Conservation (phyloP, 2,797 vertebrate genomes). For the Oreortyx pictus region DNA sequence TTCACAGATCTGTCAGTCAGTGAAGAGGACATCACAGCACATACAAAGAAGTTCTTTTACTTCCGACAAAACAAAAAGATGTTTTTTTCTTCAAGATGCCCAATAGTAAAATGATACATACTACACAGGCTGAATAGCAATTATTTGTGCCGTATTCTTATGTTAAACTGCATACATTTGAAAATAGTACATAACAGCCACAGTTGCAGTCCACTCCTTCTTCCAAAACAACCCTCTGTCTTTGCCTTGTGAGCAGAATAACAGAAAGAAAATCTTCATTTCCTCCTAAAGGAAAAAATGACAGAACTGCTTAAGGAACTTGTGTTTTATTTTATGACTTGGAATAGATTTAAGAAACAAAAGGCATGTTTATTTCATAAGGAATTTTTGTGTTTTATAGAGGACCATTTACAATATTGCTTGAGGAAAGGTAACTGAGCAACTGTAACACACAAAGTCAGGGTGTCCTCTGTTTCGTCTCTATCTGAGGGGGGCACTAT, state of each 20-base stretch:
- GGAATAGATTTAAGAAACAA: neutral
- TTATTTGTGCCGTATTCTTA: neutral
- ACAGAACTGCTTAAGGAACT: neutral
- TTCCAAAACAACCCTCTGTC: neutral
- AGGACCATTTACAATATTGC: neutral
- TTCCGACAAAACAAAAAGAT: neutral
- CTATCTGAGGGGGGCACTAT: neutral
- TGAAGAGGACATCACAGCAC: neutral
- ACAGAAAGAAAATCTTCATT: neutral
- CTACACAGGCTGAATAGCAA: neutral
- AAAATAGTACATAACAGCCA: neutral
- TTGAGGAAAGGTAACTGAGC: neutral
- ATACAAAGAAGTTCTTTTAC: neutral
- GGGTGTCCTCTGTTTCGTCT: neutral
- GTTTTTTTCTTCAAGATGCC: neutral
- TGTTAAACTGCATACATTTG: neutral
- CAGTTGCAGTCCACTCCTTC: neutral
- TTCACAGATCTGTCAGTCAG: neutral
- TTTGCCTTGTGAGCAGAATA: neutral
- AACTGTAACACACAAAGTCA: neutral
- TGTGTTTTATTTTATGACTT: neutral
- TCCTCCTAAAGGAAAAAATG: neutral
- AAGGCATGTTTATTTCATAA: neutral
- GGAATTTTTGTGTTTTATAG: neutral
- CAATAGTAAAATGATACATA: neutral